Percentiles rank a stretch among this genome's conserved stretches.
These are phyloP conservation scores for Drosophila bunnanda DNA, from an alignment of 2,888 invertebrate species.

Conservation along the genomic window DNA sequence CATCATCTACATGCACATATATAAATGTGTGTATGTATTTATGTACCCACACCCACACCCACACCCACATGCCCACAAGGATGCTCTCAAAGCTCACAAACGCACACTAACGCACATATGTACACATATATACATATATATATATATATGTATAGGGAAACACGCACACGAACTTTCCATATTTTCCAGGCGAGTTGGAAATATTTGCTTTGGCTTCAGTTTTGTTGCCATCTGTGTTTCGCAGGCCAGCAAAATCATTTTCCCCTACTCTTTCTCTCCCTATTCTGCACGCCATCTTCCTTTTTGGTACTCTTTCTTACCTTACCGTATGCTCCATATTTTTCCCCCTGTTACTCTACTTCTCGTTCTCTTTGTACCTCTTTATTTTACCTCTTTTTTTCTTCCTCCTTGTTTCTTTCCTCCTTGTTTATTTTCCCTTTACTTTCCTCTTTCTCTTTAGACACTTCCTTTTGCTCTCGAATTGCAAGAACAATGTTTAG, in stretches of 20 bases:
- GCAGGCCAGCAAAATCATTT: constrained; percentile 23
- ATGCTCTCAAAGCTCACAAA: constrained; percentile 20
- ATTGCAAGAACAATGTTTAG: no score
- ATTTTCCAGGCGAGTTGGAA: constrained; percentile 71
- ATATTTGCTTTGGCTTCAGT: constrained; percentile 53
- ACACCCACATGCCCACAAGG: constrained; percentile 1
- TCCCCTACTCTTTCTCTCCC: not conserved
- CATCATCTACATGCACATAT: constrained; percentile 1
- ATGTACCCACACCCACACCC: constrained; percentile 4
- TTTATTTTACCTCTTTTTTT: no score
- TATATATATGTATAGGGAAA: not conserved
- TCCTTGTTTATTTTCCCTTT: not conserved
- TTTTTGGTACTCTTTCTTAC: not conserved
- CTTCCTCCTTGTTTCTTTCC: no score
- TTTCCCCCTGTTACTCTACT: not conserved
- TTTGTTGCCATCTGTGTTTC: constrained; percentile 14
- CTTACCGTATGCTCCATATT: not conserved
- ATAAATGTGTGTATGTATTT: not conserved
- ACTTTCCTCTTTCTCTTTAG: not conserved
- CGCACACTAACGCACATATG: constrained; percentile 25
- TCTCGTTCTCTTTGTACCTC: not conserved
- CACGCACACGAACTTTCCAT: constrained; percentile 58
- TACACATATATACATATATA: constrained; percentile 10
- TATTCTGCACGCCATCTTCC: not conserved
- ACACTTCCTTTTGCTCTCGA: not conserved